Evolutionary conservation across 1,140 invertebrate species (phyloP), one percentile per base, ranked within the genome.

Genomic region (Penaeus japonicus): DNA sequence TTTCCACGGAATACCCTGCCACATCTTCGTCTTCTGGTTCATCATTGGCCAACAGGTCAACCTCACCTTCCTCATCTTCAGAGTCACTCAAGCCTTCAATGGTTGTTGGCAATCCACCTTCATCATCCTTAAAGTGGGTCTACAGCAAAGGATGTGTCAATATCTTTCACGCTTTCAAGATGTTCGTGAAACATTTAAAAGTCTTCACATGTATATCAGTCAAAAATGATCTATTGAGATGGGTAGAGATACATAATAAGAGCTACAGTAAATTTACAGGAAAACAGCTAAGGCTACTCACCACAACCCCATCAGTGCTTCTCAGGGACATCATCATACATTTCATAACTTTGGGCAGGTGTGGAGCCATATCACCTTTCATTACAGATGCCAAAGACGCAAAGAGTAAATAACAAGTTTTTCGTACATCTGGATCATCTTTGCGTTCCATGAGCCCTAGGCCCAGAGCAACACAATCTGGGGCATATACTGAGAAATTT

Each of bases 391-490:
- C 94, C 1, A 97, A 92, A 0, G 96, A 94, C 5, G 94, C 95
- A 91, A 96, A 95, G 4, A 97, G 91, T 5, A 94, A 94, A 92
- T 96, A 97, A 84, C 95, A 93, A 91, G 94, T 94, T 92, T 96
- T 95, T 18, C 94, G 93, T 1, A 96, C 92, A 92, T 97, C 96
- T 18, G 96, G 96, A 92, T 97, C 96, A 91, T 95, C 93, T 4
- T 94, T 94, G 70, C 91, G 91, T 32, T 94, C 92, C 32, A 94
- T 92, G 15, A 97, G 91, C 55, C 96, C 92, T 59, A 91, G 78
- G 15, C 94, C 95, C 87, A 96, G 93, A 59, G 94, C 92, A 30
- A 96, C 93, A 39, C 95, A 95, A 87, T 96, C 95, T 65, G 93
- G 92, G 27, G 95, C 94, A 30, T 96, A 92, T 1, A 95, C 94